A percentile compares a stretch with the other conserved stretches of the same genome.
These are phyloP conservation scores for Chiridota heheva DNA, from an alignment of 35 echinoderm and acorn worm species.

Conservation along the genomic window DNA sequence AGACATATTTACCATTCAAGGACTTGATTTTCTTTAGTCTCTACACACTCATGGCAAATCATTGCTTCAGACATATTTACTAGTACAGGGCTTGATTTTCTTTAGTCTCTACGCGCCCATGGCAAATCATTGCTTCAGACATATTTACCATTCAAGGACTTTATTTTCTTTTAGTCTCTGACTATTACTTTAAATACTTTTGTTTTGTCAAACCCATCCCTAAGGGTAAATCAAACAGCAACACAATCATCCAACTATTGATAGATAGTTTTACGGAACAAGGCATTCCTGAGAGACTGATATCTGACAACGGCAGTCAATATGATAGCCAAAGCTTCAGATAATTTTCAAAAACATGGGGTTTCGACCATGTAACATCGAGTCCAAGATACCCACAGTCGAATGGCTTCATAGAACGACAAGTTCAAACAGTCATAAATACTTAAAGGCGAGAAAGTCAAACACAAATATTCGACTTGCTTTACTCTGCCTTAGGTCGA, in stretches of 20 bases:
- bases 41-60: no score
- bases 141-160: constrained; percentile 43
- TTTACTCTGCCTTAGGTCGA: no score
- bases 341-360: constrained; percentile 35
- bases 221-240: not conserved
- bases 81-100: no score
- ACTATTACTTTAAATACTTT: constrained; percentile 71
- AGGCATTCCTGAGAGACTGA: constrained; percentile 28
- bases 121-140: constrained; percentile 52
- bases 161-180: constrained; percentile 50
- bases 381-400: constrained; percentile 37
- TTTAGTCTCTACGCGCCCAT: constrained; percentile 44
- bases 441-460: no score
- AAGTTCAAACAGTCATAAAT: no score
- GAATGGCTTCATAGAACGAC: no score
- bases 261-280: constrained; percentile 42
- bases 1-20: no score
- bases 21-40: no score
- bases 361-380: constrained; percentile 58
- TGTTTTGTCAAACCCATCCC: constrained; percentile 2
- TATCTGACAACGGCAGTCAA: constrained; percentile 55
- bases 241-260: not conserved
- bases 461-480: no score
- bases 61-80: no score
- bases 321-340: constrained; percentile 33